Evolutionary conservation across 2,888 invertebrate species (phyloP), one percentile per base, ranked within the genome.

Genomic region (Chirona hameri): DNA sequence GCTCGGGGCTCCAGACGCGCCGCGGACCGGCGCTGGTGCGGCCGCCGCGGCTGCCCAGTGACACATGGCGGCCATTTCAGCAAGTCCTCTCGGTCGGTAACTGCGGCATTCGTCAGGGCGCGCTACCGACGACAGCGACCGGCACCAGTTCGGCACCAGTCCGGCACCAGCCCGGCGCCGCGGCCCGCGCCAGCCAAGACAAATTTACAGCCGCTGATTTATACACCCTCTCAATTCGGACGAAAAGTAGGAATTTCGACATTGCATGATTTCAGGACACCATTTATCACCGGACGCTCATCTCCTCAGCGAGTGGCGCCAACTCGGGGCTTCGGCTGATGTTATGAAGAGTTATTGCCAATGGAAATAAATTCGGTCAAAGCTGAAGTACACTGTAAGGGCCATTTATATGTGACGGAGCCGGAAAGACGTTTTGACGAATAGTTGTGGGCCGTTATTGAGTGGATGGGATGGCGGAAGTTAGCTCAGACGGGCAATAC

Each of bases 181-280:
- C 29, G 9, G 10, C n/a, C 24, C 24, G 9, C 24, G 27, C 27
- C 14, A 4, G 69, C 27, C n/a, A 24, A 24, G 69, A 69, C 69
- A 69, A 69, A 69, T 69, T 69, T 69, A 69, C 29, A 12, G 24
- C 69, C 14, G 12, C 24, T 69, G 69, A 69, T 69, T 69, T 69
- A 69, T 69, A n/a, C 69, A 14, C 69, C 29, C 69, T 29, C 69
- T 69, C 27, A 69, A 69, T 69, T 29, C 69, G 12, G 69, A 14
- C 27, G 29, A 69, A 69, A 69, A 29, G 27, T 27, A 29, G 69
- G 29, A 69, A 29, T 69, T 69, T 69, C 69, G 69, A 69, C 69
- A 69, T 69, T 69, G 69, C 69, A 69, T 69, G 69, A 69, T 69
- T 69, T 69, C 69, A 69, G 69, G 69, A 69, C n/a, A 29, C 69